A percentile compares a stretch with the other conserved stretches of the same genome.
These are phyloP conservation scores for Eilema sororculum DNA, from an alignment of 2,888 invertebrate genomes.

Conservation along the genomic window DNA sequence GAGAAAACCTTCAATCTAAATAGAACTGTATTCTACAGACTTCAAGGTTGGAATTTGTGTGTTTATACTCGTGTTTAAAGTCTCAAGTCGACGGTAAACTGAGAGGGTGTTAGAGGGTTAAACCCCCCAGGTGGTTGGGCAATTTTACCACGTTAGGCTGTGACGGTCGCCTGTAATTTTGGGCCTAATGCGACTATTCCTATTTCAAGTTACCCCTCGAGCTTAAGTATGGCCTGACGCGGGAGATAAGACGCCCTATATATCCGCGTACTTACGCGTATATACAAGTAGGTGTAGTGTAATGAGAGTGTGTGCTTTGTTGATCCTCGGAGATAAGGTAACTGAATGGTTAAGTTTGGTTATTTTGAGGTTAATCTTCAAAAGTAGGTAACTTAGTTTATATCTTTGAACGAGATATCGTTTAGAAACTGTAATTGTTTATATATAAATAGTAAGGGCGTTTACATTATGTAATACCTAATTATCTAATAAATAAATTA, in stretches of 20 bases:
- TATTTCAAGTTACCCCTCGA: slow-evolving; percentile 84
- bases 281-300: slow-evolving; percentile 50
- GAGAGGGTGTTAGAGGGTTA: slow-evolving; percentile 71
- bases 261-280: slow-evolving; percentile 43
- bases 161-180: slow-evolving; percentile 86
- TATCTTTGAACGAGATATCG: neutral
- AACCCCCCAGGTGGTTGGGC: slow-evolving; percentile 83
- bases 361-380: neutral
- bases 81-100: slow-evolving; percentile 54
- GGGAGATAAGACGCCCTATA: slow-evolving; percentile 73
- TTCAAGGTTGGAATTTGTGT: slow-evolving; percentile 42
- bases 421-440: neutral
- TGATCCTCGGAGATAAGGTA: slow-evolving; percentile 19
- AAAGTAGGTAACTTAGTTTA: neutral
- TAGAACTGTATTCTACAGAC: slow-evolving; percentile 19
- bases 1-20: slow-evolving; percentile 21
- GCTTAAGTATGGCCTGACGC: slow-evolving; percentile 82
- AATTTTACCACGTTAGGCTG: slow-evolving; percentile 85
- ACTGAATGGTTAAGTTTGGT: slow-evolving; percentile 7
- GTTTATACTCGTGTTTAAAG: slow-evolving; percentile 44
- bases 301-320: slow-evolving; percentile 18
- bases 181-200: slow-evolving; percentile 87
- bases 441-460: neutral
- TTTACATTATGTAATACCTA: too few species aligned
- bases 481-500: too few species aligned